phyloP scores from a whole-genome alignment of 2,888 invertebrate species.

The Amblyteles armatorius region DNA sequence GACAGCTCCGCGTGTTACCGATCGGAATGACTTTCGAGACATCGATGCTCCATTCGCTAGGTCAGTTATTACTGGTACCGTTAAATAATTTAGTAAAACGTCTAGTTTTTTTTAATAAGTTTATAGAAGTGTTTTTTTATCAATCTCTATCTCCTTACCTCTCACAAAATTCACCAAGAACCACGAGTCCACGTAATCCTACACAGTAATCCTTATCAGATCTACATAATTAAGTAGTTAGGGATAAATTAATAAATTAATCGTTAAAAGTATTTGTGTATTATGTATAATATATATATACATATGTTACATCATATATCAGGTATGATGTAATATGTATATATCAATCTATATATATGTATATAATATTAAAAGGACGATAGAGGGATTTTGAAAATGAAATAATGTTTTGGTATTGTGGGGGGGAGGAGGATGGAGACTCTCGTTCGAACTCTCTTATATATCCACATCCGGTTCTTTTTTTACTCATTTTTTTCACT shows the following conservation, averaged over 20 bases:
- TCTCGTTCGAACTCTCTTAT: conserved; percentile 60
- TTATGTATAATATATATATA: conserved; percentile 73
- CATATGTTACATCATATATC: background rate
- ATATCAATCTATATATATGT: conserved; percentile 11
- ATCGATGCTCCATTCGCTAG: background rate
- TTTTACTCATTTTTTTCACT: conserved; percentile 42
- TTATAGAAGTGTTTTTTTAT: conserved; percentile 32
- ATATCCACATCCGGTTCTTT: conserved; percentile 40
- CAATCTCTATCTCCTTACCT: conserved; percentile 6
- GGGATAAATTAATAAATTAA: conserved; percentile 77
- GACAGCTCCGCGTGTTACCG: conserved; percentile 1
- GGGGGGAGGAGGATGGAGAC: conserved; percentile 53
- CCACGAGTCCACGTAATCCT: conserved; percentile 41
- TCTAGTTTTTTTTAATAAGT: background rate
- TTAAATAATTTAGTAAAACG: conserved; percentile 28
- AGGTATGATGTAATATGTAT: background rate
- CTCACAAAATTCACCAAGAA: conserved; percentile 56
- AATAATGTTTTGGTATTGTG: conserved; percentile 77
- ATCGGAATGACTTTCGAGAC: background rate
- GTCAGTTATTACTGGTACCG: background rate
- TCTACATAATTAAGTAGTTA: conserved; percentile 70
- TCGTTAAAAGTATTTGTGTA: conserved; percentile 60
- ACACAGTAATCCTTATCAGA: conserved; percentile 68
- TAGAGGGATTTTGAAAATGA: conserved; percentile 74
- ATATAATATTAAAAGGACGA: conserved; percentile 55